Percentiles rank a stretch among this genome's conserved stretches.
Conservation (phyloP, 2,113 vertebrate species). For the Paracanthobrama guichenoti region DNA sequence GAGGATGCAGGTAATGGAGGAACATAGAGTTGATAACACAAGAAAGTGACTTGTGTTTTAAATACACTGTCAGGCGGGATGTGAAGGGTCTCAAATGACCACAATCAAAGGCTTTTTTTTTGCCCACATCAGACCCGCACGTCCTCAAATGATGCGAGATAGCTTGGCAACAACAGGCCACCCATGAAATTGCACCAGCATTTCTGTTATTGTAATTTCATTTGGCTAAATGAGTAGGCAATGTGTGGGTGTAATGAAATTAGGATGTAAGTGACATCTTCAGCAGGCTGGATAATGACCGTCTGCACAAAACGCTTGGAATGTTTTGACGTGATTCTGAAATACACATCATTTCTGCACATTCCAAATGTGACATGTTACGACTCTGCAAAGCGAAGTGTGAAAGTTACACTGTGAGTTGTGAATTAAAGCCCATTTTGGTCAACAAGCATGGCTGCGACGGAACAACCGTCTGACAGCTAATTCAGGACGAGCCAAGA, state of each 20-base stretch:
- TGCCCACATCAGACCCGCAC: conserved; percentile 51
- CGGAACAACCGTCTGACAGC: conserved; percentile 5
- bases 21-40: neutral
- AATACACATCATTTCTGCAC: neutral
- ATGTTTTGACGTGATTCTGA: neutral
- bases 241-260: conserved; percentile 74
- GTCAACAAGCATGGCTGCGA: neutral
- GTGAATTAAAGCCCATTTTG: neutral
- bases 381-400: neutral
- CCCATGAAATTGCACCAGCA: conserved; percentile 78
- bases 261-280: conserved; percentile 71
- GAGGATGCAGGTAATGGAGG: neutral
- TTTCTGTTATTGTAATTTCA: conserved; percentile 74
- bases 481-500: conserved; percentile 1
- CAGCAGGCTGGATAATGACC: conserved; percentile 60
- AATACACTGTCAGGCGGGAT: neutral
- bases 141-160: conserved; percentile 55
- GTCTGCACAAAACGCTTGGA: neutral
- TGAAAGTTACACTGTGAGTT: neutral
- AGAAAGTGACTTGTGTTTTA: neutral
- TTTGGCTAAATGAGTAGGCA: conserved; percentile 73
- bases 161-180: conserved; percentile 65
- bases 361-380: neutral
- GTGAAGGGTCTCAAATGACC: neutral
- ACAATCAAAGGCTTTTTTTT: conserved; percentile 38